These are phyloP conservation scores for Nephrotoma appendiculata DNA, from an alignment of 2,888 invertebrate genomes.

Conservation along the genomic window DNA sequence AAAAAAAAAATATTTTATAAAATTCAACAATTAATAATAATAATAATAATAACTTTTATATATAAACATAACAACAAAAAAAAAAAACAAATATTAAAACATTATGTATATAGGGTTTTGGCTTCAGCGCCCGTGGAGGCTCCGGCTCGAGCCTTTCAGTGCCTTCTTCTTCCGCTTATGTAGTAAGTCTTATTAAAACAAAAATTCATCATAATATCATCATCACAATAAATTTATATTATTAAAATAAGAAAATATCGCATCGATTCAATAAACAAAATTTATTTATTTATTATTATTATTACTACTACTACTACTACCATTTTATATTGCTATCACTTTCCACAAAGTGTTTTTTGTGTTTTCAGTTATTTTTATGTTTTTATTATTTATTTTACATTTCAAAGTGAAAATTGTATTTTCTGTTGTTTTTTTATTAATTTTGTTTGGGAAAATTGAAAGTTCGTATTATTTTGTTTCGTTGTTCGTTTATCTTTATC, in stretches of 20 bases:
- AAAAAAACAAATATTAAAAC: conserved; percentile 12
- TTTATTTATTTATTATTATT: background rate
- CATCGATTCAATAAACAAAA: background rate
- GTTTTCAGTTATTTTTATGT: background rate
- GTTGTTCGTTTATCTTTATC: background rate
- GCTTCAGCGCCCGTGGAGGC: conserved; percentile 50
- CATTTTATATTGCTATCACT: background rate
- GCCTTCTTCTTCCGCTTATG: conserved; percentile 57
- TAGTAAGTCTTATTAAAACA: conserved; percentile 41
- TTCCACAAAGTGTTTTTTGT: background rate
- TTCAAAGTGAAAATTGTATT: background rate
- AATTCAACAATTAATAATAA: background rate
- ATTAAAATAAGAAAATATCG: background rate
- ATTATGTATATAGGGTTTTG: conserved; percentile 36
- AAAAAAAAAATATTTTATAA: background rate
- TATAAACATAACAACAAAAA: conserved; percentile 8
- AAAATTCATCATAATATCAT: background rate
- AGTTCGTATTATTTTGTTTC: conserved; percentile 11
- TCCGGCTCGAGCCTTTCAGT: conserved; percentile 74
- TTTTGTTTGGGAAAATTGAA: background rate
- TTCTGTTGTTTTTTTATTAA: background rate
- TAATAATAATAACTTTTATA: background rate
- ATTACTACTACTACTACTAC: background rate
- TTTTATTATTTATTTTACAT: background rate
- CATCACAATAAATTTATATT: background rate